These are phyloP conservation scores for Heterotilapia buettikoferi DNA, from an alignment of 2,113 vertebrate species.

Conservation along the genomic window DNA sequence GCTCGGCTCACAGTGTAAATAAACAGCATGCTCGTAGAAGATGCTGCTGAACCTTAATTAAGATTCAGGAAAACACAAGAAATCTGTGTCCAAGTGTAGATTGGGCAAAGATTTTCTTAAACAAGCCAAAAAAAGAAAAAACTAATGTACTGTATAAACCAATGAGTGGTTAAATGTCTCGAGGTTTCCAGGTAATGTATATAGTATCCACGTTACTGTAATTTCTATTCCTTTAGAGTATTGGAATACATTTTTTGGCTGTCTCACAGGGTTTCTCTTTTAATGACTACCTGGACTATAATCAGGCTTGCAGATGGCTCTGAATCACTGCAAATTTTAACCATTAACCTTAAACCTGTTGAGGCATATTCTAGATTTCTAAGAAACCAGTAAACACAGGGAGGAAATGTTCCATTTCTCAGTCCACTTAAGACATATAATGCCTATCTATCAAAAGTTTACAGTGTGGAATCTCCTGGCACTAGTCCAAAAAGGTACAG, in stretches of 20 bases:
- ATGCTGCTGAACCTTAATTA: neutral
- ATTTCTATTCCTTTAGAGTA: neutral
- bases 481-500: neutral
- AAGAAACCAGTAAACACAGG: neutral
- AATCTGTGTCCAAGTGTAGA: neutral
- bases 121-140: accelerated
- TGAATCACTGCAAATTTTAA: neutral
- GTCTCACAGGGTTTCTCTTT: neutral
- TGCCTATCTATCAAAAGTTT: neutral
- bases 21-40: neutral
- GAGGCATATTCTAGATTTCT: neutral
- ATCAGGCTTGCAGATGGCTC: neutral
- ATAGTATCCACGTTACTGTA: neutral
- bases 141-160: neutral
- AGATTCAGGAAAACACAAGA: neutral
- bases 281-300: neutral
- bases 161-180: neutral
- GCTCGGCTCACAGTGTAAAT: neutral
- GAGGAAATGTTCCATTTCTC: neutral
- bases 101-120: neutral
- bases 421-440: neutral
- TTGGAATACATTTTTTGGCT: neutral
- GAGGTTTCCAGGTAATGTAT: neutral
- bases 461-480: neutral
- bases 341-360: neutral